Evolutionary conservation across 37 sponge, comb jelly and placozoan species (phyloP), one percentile per base, ranked within the genome.

Genomic region (Cladorhizidae sp.): DNA sequence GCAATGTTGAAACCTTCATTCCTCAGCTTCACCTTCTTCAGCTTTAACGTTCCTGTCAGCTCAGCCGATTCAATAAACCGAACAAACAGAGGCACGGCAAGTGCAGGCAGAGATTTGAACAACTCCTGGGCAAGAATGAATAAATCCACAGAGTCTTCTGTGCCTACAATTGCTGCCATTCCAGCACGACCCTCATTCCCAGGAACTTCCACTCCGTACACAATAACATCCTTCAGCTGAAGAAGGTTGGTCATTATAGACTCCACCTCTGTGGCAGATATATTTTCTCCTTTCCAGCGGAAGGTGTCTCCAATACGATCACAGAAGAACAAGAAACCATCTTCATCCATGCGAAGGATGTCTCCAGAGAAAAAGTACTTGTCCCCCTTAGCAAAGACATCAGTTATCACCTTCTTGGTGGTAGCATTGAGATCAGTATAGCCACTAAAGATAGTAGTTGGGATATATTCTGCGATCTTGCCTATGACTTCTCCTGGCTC

Each of bases 241-340:
- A 90, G 39, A 22, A 85, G 74, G 22, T 74, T 55, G 14, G 77
- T 45, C 14, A 92, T 70, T 36, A 65, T 39, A 6, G 80, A 42
- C 83, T 91, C 97, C 38, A 96, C 97, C 78, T 96, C 97, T 6
- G 83, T 80, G 0, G 97, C 93, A 0, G 94, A 90, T 7, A 96
- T 93, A 74, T 96, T 96, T 82, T 96, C 97, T 39, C 97, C 97
- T 58, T 92, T 92, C 97, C 97, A 96, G 25, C 97, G 83, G 70
- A 91, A 96, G 0, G 97, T 96, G 80, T 96, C 97, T 26, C 97
- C 97, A 52, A 83, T 86, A 49, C 97, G 86, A 85, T 96, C 97
- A 64, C 89, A 67, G 42, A 96, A 96, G 65, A 79, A 93, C 40
- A 93, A 45, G 73, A 79, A 91, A 3, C 94, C 89, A 45, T 88